Conservation (phyloP, 2,888 invertebrate species). For the Tortricodes alternella region DNA sequence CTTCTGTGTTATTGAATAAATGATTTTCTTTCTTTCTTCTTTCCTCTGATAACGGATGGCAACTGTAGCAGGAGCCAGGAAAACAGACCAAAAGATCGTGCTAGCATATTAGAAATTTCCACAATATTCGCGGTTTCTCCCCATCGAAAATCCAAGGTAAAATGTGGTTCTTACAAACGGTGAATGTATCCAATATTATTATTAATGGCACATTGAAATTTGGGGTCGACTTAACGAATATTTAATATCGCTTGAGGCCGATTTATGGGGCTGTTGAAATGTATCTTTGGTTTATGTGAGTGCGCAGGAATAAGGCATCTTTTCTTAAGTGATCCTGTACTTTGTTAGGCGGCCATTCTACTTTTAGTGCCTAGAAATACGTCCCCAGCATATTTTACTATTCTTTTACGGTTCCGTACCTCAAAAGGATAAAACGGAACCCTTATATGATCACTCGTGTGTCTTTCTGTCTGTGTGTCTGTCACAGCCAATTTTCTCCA, state of each 20-base stretch:
- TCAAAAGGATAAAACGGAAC: no score
- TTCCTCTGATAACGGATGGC: no score
- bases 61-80: no score
- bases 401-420: no score
- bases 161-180: slow-evolving; percentile 35
- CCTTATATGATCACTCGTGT: no score
- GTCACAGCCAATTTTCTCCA: no score
- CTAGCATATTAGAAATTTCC: background rate
- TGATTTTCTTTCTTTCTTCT: no score
- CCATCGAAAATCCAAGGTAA: slow-evolving; percentile 30
- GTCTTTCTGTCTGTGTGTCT: no score
- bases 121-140: background rate
- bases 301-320: slow-evolving; percentile 22
- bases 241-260: slow-evolving; percentile 64
- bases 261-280: slow-evolving; percentile 60
- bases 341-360: background rate
- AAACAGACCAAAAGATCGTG: no score
- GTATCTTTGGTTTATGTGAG: slow-evolving; percentile 51
- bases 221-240: slow-evolving; percentile 71
- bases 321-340: slow-evolving; percentile 1
- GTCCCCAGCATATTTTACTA: no score
- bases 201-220: slow-evolving; percentile 64
- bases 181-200: slow-evolving; percentile 71
- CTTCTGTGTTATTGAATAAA: no score
- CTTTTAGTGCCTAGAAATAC: no score